Evolutionary conservation across 2,888 invertebrate species (phyloP).

Genomic region (Andricus curvator): DNA sequence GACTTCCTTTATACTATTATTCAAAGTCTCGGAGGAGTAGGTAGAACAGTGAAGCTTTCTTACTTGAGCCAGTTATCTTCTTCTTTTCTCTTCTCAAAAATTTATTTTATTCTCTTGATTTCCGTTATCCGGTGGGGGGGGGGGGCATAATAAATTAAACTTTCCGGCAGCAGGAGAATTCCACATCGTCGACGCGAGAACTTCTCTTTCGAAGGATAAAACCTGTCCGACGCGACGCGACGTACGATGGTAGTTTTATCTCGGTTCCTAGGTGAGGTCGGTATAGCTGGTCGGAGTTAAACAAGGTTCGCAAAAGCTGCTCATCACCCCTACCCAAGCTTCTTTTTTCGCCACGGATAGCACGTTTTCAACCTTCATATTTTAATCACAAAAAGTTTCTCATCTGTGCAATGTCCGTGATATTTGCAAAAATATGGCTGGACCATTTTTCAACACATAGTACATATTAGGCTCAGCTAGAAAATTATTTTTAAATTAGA

Average conservation of each 20-base stretch:
- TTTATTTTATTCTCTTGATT: slow-evolving; percentile 30
- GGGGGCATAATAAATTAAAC: slow-evolving; percentile 41
- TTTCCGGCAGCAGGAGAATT: slow-evolving; percentile 31
- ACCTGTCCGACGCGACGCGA: slow-evolving; percentile 28
- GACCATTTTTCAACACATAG: not conserved
- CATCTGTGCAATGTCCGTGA: not conserved
- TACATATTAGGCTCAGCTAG: not conserved
- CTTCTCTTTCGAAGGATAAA: slow-evolving; percentile 42
- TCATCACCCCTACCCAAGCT: slow-evolving; percentile 4
- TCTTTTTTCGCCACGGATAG: not conserved
- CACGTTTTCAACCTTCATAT: slow-evolving; percentile 11
- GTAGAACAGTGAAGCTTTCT: not conserved
- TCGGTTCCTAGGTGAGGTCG: slow-evolving; percentile 28
- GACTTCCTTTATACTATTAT: not conserved
- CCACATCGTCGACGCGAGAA: slow-evolving; percentile 40
- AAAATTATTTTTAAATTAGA: not conserved
- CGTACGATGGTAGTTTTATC: slow-evolving; percentile 44
- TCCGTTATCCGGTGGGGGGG: slow-evolving; percentile 17
- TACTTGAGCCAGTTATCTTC: not conserved
- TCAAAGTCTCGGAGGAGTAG: not conserved
- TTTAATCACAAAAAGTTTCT: slow-evolving; percentile 20
- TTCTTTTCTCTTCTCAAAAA: not conserved
- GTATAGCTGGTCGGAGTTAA: slow-evolving; percentile 7
- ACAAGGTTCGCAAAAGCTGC: slow-evolving; percentile 34
- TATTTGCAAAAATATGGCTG: not conserved